These are phyloP conservation scores for Geopemphigus sp. DNA, from an alignment of 1,140 invertebrate species.

Conservation along the genomic window DNA sequence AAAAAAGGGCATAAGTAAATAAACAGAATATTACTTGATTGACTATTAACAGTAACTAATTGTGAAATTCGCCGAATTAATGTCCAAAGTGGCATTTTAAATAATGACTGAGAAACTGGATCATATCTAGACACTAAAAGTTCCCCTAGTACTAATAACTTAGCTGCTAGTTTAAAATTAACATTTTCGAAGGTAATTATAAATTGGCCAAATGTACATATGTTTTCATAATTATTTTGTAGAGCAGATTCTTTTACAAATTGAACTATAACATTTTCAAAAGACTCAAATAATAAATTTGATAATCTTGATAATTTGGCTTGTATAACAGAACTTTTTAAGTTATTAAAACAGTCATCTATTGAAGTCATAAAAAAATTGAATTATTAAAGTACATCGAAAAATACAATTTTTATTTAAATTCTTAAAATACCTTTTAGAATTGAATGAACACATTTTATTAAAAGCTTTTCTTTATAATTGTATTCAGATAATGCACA, in stretches of 20 bases:
- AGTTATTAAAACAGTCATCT: conserved; percentile 4
- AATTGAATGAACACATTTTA: conserved; percentile 18
- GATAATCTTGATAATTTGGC: conserved; percentile 32
- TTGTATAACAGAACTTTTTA: conserved; percentile 14
- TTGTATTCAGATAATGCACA: conserved; percentile 15
- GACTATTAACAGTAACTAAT: conserved; percentile 37
- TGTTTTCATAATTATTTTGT: conserved; percentile 20
- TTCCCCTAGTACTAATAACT: conserved; percentile 41
- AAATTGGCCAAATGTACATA: conserved; percentile 41
- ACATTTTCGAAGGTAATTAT: conserved; percentile 18
- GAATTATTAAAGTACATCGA: conserved; percentile 6
- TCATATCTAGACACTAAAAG: conserved; percentile 35
- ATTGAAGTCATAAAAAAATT: not conserved
- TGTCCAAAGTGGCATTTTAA: conserved; percentile 38
- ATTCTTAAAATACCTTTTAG: conserved; percentile 9
- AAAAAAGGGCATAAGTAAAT: not conserved
- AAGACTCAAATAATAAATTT: conserved; percentile 32
- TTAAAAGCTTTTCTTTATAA: conserved; percentile 12
- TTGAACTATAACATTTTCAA: conserved; percentile 28
- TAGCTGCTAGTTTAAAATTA: conserved; percentile 1
- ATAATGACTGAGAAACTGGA: conserved; percentile 20
- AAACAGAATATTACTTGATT: conserved; percentile 28
- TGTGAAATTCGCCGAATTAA: conserved; percentile 33
- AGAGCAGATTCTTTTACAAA: conserved; percentile 26
- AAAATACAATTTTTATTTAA: not conserved